These are phyloP conservation scores for Scolopax mira DNA, from an alignment of 2,113 vertebrate genomes.

Conservation along the genomic window DNA sequence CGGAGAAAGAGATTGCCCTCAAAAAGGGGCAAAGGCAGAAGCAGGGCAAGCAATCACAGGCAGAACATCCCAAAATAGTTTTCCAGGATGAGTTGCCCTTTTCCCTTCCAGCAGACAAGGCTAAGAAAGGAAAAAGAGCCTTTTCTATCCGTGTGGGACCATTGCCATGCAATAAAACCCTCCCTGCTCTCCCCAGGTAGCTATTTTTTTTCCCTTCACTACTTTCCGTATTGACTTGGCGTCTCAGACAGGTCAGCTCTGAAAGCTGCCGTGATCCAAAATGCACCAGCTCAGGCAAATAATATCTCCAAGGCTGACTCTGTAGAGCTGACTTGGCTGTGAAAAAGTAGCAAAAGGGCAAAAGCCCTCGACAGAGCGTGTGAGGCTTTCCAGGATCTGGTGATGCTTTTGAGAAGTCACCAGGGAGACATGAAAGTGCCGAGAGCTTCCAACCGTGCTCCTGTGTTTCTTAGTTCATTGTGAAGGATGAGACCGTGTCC, in stretches of 20 bases:
- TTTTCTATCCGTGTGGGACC: not conserved
- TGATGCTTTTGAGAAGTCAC: not conserved
- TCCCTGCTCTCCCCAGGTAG: not conserved
- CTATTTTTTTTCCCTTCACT: not conserved
- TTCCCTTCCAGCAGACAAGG: not conserved
- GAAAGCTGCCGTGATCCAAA: not conserved
- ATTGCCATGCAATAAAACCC: not conserved
- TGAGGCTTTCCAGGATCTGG: not conserved
- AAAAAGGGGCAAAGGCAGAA: not conserved
- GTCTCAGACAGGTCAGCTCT: not conserved
- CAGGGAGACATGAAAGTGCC: not conserved
- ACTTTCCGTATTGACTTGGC: not conserved
- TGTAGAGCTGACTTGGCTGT: not conserved
- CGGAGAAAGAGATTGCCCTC: not conserved
- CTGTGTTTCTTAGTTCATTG: not conserved
- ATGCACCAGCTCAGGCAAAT: not conserved
- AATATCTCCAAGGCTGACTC: not conserved
- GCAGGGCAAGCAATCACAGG: not conserved
- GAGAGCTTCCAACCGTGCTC: not conserved
- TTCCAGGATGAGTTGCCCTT: not conserved
- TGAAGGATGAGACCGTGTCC: accelerated
- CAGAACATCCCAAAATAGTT: not conserved
- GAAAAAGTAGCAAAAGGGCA: not conserved
- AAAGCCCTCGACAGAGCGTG: not conserved
- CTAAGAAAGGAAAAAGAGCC: not conserved